phyloP scores from a whole-genome alignment of 2,888 invertebrate species.

The Chirona hameri region DNA sequence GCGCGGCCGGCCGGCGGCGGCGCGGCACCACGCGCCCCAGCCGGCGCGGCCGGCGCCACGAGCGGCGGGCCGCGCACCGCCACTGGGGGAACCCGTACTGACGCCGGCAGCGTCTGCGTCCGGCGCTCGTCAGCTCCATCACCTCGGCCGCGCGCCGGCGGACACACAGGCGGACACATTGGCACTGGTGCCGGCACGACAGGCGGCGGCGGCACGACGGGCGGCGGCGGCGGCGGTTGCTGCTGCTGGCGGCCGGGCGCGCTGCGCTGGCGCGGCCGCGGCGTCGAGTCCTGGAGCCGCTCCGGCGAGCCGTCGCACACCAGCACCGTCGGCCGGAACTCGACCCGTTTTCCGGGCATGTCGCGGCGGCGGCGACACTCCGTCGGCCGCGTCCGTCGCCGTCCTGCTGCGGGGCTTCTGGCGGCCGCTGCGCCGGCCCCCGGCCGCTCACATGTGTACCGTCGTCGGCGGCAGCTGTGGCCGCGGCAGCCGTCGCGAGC shows the following conservation, averaged over 20 bases:
- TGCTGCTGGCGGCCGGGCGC: neutral
- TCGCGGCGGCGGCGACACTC: neutral
- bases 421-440: neutral
- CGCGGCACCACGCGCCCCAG: neutral
- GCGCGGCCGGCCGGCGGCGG: neutral
- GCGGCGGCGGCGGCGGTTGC: neutral
- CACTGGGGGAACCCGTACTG: neutral
- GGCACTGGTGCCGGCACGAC: neutral
- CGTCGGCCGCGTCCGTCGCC: neutral
- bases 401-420: neutral
- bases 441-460: neutral
- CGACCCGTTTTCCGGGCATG: slow-evolving; percentile 13
- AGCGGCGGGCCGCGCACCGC: neutral
- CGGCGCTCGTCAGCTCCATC: neutral
- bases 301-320: slow-evolving; percentile 13
- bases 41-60: neutral
- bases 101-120: neutral
- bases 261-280: slow-evolving; percentile 4
- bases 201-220: neutral
- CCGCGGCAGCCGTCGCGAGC: neutral
- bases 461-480: neutral
- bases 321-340: slow-evolving; percentile 13
- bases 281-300: slow-evolving; percentile 26
- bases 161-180: neutral
- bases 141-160: neutral